Evolutionary conservation across 1,140 invertebrate genomes (phyloP), one percentile per base, ranked within the genome.

Genomic region (Copidosoma floridanum): DNA sequence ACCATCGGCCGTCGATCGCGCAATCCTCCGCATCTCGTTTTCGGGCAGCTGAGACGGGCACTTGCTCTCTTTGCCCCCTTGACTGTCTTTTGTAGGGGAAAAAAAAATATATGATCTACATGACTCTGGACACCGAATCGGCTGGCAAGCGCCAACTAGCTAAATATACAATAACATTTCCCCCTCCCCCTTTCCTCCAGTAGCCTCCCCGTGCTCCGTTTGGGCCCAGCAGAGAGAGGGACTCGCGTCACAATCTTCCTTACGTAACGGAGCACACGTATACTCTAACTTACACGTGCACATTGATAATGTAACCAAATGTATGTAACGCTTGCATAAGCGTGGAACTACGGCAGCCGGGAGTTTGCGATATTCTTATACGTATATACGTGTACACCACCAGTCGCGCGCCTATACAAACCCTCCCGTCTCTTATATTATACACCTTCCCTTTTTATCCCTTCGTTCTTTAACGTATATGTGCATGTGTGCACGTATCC

Each of bases 301-400:
- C n/a, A n/a, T n/a, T n/a, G 18, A 65, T 75, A 78, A 77, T 77
- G 71, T 76, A 77, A 78, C 73, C 73, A 77, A 78, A 78, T 77
- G 74, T 75, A 78, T 77, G 75, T 78, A 77, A 77, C 68, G 71
- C 74, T 78, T 76, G 75, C 74, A 72, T 77, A 77, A 77, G 72
- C 40, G 21, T 32, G 24, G 24, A 40, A 63, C 58, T 68, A 61
- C 66, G 24, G 63, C 44, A 50, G 63, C 65, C 63, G 58, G 10
- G 29, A 59, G 53, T 44, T 48, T 35, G 67, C 65, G 63, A 61
- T 61, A 46, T 67, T n/a, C n/a, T n/a, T n/a, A n/a, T n/a, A n/a
- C n/a, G n/a, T n/a, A n/a, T n/a, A n/a, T n/a, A n/a, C n/a, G n/a
- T n/a, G n/a, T n/a, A n/a, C n/a, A n/a, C n/a, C 55, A 53, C 61